Base-by-base conservation (phyloP, 2,113 vertebrate genomes). In the Crotalus horridus region DNA sequence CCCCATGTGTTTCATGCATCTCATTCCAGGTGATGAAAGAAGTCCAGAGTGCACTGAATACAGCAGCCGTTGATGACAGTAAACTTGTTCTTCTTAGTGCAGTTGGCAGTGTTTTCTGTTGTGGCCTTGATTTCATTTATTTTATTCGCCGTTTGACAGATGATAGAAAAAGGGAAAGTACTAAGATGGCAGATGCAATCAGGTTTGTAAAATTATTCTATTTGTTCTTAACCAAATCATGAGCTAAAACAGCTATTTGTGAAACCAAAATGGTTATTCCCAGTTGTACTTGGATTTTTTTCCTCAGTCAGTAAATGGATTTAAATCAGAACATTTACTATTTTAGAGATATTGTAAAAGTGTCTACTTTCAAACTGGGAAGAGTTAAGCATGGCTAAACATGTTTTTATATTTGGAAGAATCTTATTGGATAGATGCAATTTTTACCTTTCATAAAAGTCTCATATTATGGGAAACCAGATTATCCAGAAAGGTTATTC, bases 151-250 rank as follows among this genome's bases (percentile, higher is more conserved):
- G 98, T n/a, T 97, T 99, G 94, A 99, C 99, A 0, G 99, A 99
- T 6, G 99, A 99, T 95, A 97, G 99, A 91, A 99, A 99, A 97
- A 98, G 98, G 94, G 99, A 99, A 96, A 99, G 99, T 97, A 98
- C 98, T 95, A 99, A 99, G 96, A 99, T 99, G 99, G 99, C 99
- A 0, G 99, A 99, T 97, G 99, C 98, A 74, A 99, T 99, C 96
- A 98, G 99, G 99, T 99, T 98, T 85, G 97, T 97, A 92, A 92
- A 56, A 3, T 5, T 26, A 0, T 91, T 89, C 9, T 94, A 43
- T 64, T 85, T 92, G 51, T 0, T 0, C 51, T 87, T 94, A 10
- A 29, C 46, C 46, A 88, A 91, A 46, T 55, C 53, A 81, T 87
- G 58, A 81, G 5, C 51, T 81, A 53, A 74, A 43, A n/a, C 87